Base-by-base conservation (phyloP, 2,888 invertebrate species). In the Ctenicera cuprea region DNA sequence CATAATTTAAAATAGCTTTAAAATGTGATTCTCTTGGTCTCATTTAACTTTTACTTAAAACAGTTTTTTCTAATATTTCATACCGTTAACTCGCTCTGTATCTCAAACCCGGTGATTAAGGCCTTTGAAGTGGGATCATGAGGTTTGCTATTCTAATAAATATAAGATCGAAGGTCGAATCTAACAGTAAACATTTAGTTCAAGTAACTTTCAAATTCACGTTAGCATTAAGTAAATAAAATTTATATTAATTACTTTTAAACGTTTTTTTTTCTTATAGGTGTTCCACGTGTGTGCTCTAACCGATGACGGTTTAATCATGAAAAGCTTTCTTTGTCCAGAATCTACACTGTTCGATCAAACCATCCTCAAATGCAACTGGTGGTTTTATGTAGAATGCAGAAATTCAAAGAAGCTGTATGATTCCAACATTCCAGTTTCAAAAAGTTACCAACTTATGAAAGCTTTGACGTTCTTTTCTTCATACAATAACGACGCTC, bases 341-440 rank as follows among this genome's bases (percentile, higher is more conserved):
- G 95, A 96, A 86, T 96, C 95, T 33, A 97, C 97, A 0, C 90
- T 96, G 65, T 97, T 97, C 87, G 96, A 97, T 83, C 96, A 96
- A 86, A 95, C 95, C 20, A 94, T 97, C 76, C 89, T 97, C 4
- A 96, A 96, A 85, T 97, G 97, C 87, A 96, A 96, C 86, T 96
- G 96, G 96, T 96, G 95, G 95, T 95, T 96, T 88, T 96, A 96
- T 85, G 96, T 96, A 0, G 96, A 96, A 84, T 97, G 97, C 87
- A 94, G 94, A 85, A 91, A 92, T 68, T 95, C 95, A 20, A 92
- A 91, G 80, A 91, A 91, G 77, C 88, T 95, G 26, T 97, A 96
- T 85, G 95, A 96, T 82, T 95, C 96, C 12, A 97, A 97, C 85
- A 95, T 96, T 76, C 96, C 96, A 0, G 93, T 96, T 64, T 96